Evolutionary conservation across 2,888 invertebrate genomes (phyloP), one percentile per base, ranked within the genome.

Genomic region (Chouioia cunea): DNA sequence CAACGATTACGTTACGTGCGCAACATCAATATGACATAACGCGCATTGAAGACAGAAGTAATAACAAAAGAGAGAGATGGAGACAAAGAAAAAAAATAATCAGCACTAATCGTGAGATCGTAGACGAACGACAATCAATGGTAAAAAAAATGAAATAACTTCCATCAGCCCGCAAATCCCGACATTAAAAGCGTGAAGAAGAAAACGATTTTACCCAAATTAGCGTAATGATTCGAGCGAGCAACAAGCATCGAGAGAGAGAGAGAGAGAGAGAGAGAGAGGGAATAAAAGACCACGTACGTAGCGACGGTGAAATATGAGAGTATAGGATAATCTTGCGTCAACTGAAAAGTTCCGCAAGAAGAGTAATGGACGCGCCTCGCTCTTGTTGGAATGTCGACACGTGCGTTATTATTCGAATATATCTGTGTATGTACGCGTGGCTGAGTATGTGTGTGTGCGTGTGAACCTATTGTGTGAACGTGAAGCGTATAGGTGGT

Each of bases 391-490:
- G 75, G 75, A 78, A 77, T 77, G 77, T 75, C 76, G 76, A 72
- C 76, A 20, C 50, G 50, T 50, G 18, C 14, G 79, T 83, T 83
- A 83, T 84, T 82, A 80, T 80, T 77, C 75, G 79, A 78, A 78
- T 78, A 80, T 79, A 79, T 27, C 23, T 18, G 52, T 52, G 36
- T 43, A 65, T 48, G 27, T 44, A 46, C 59, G 22, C 47, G 15
- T 15, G 36, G 36, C 36, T 36, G 4, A 36, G 12, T 6, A 12
- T 36, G 10, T 27, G 6, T 27, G 27, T 36, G 36, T n/a, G n/a
- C n/a, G 43, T 43, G 27, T 44, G n/a, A 57, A 57, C 44, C 18
- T 57, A 44, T 57, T 57, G 18, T 46, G 36, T 58, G 58, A 44
- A 22, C 20, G 43, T 3, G 15, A 10, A 47, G 22, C 6, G 46